Evolutionary conservation across 2,113 vertebrate genomes (phyloP).

Genomic region (Carassius auratus): DNA sequence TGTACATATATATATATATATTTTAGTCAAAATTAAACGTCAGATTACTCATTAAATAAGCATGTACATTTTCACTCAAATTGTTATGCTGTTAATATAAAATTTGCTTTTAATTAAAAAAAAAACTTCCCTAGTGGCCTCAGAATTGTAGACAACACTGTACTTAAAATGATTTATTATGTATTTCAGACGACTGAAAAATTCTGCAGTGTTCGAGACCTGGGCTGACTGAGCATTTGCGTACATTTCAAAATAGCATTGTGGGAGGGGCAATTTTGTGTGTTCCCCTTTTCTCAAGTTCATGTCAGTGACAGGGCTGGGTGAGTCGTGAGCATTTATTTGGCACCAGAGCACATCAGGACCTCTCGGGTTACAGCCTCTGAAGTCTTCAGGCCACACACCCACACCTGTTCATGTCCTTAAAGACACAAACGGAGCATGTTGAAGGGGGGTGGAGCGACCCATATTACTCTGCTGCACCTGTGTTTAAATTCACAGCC

Average conservation of each 20-base stretch:
- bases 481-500: constrained; percentile 56
- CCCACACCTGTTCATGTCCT: constrained; percentile 66
- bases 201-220: constrained; percentile 27
- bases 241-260: constrained; percentile 71
- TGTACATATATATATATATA: no score
- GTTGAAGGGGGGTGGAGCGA: background rate
- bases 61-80: background rate
- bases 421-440: constrained; percentile 33
- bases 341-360: constrained; percentile 69
- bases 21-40: no score
- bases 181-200: background rate
- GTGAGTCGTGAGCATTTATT: constrained; percentile 71
- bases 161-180: background rate
- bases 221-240: constrained; percentile 63
- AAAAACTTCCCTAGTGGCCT: background rate
- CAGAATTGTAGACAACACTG: background rate
- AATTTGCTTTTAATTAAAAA: background rate
- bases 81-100: background rate
- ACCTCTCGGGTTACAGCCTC: constrained; percentile 75
- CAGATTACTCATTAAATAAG: background rate
- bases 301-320: constrained; percentile 70
- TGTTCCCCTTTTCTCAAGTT: constrained; percentile 80
- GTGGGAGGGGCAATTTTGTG: constrained; percentile 63
- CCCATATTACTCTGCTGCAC: constrained; percentile 12
- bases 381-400: constrained; percentile 61